Base-by-base conservation (phyloP, 1,140 invertebrate genomes). In the Oreohelix idahoensis region DNA sequence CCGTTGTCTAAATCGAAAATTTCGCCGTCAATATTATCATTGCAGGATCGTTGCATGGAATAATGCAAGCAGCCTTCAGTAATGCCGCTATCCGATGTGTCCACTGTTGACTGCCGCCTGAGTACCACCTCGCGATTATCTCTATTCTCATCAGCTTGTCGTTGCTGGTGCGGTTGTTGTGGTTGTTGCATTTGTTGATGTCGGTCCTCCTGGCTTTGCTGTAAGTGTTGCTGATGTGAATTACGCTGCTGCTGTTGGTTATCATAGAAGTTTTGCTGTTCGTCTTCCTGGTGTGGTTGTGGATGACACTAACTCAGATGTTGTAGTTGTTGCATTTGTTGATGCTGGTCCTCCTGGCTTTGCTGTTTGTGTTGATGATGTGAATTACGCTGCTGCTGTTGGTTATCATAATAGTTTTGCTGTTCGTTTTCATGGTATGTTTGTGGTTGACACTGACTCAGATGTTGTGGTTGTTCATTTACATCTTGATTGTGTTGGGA, bases 81-180 rank as follows among this genome's bases (percentile, higher is more conserved):
- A 45, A 45, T 87, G 8, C 88, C 88, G 76, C 88, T 89, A 63
- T 89, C 88, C 49, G 85, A 77, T n/a, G 88, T 89, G 58, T 89
- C 88, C 23, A 85, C 78, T 0, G 88, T 88, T 36, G 87, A 89
- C 78, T 89, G 88, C 0, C 88, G 76, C 58, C 26, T 53, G 23
- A 76, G 29, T 5, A 32, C 45, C 4, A 29, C 17, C 74, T 39
- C 38, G 13, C 17, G 42, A n/a, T 76, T 45, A 1, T 32, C 74
- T 58, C 53, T 20, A 35, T 23, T 32, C 42, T 29, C 45, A 17
- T 73, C 4, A 45, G 71, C 36, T 32, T 39, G 35, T 26, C 20
- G 45, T 32, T 2, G 20, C 32, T 20, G 49, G 5, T 5, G 15
- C 8, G 15, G 15, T 20, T 13, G 23, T 20, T 66, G n/a, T n/a